Evolutionary conservation across 2,113 vertebrate genomes (phyloP), one percentile per base, ranked within the genome.

Genomic region (Holacanthus passer): DNA sequence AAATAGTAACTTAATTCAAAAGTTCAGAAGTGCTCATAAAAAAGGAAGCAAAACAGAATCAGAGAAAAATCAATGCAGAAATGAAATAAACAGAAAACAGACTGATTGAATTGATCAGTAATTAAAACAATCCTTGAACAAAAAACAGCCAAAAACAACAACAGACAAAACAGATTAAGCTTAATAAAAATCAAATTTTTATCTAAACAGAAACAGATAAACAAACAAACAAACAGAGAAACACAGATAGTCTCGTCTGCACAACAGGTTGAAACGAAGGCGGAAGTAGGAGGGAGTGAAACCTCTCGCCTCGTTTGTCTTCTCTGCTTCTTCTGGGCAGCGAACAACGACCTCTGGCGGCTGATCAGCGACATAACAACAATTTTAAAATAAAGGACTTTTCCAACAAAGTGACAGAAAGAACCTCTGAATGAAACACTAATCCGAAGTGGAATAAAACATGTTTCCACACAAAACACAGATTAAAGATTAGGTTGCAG

Each of bases 311-410:
- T 19, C 9, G 2, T 41, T 67, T 37, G 1, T 24, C 1, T 24
- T 48, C 52, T 76, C 24, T 19, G 41, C 5, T 14, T 47, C 32
- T 11, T 41, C 7, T 10, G 16, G 22, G 5, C 7, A 45, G 5
- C 31, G 14, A 3, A 7, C 60, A 59, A 59, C 58, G 82, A 41
- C 85, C 82, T 82, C 87, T 85, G 31, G 71, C 3, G 87, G 73
- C 14, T 2, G 7, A 32, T 65, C 0, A 14, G 22, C 10, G 55
- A 73, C 41, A 9, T 55, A n/a, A 53, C 73, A 80, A 22, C 53
- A 31, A 2, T 0, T 43, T 29, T 43, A 43, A 24, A 56, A 7
- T 32, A 56, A 48, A 12, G 9, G 50, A 10, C 4, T 2, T 27
- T 27, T 69, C 1, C n/a, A 16, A 7, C 60, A 3, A 4, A 6